Conservation (phyloP, 2,888 invertebrate species). For the Malacosoma neustria region DNA sequence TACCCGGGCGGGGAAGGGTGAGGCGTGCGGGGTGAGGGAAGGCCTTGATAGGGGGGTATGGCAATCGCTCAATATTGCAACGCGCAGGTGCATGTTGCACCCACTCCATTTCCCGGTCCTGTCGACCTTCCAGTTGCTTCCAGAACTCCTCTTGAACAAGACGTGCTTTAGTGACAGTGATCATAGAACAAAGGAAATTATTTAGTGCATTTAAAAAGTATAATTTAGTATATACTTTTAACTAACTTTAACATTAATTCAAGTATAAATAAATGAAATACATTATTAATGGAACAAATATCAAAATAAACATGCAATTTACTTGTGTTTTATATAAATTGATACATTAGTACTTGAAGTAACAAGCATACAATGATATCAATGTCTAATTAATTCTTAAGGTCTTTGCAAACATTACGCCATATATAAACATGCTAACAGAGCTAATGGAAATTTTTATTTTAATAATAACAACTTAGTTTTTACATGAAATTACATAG, state of each 20-base stretch:
- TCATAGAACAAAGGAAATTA: no score
- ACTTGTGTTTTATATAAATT: slow-evolving; percentile 1
- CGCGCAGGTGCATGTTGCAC: slow-evolving; percentile 57
- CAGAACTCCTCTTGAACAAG: neutral
- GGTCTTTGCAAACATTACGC: slow-evolving; percentile 22
- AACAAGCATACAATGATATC: slow-evolving; percentile 6
- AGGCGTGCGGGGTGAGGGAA: slow-evolving; percentile 11
- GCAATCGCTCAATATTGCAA: slow-evolving; percentile 41
- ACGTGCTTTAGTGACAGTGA: no score
- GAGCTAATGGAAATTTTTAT: neutral
- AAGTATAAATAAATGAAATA: no score
- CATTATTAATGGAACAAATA: no score
- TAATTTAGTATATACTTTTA: no score
- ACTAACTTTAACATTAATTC: no score
- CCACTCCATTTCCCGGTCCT: slow-evolving; percentile 5
- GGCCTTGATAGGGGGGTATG: slow-evolving; percentile 14
- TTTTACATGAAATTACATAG: no score
- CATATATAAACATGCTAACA: slow-evolving; percentile 20
- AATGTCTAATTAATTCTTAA: slow-evolving; percentile 6
- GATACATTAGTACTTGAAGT: slow-evolving; percentile 2
- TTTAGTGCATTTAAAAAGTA: no score
- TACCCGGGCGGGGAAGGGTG: slow-evolving; percentile 13
- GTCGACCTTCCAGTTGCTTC: neutral
- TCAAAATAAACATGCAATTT: no score
- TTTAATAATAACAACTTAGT: neutral